These are phyloP conservation scores for Steatocranus sp. DNA, from an alignment of 2,797 vertebrate species.

Conservation along the genomic window DNA sequence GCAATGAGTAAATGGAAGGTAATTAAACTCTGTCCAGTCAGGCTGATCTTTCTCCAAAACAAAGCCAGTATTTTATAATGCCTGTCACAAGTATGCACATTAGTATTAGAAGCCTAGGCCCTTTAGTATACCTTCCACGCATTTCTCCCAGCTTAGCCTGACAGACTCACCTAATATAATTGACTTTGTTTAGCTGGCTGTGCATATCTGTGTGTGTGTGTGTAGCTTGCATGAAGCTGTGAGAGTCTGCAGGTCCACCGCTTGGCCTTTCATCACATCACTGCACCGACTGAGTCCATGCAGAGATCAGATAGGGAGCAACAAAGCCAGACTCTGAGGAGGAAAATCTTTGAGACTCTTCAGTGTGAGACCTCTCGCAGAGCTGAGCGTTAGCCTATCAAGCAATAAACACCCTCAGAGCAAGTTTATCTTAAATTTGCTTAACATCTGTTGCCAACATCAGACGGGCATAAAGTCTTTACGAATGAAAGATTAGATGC, in stretches of 20 bases:
- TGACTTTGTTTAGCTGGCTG: constrained; percentile 22
- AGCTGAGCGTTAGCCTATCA: background rate
- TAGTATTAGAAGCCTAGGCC: constrained; percentile 4
- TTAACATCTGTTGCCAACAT: background rate
- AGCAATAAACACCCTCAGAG: background rate
- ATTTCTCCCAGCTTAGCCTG: constrained; percentile 27
- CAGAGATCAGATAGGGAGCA: constrained; percentile 11
- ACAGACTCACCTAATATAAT: constrained; percentile 43
- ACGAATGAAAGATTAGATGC: background rate
- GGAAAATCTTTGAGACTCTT: background rate
- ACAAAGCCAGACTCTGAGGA: background rate
- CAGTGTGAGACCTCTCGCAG: background rate
- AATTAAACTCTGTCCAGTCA: constrained; percentile 31
- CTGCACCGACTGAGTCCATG: constrained; percentile 17
- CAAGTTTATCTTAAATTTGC: background rate
- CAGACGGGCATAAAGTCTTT: background rate
- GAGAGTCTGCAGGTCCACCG: background rate
- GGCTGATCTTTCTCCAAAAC: constrained; percentile 26
- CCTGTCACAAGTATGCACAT: constrained; percentile 2
- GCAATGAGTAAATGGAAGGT: constrained; percentile 60
- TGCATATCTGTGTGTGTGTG: background rate
- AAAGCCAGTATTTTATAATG: constrained; percentile 20
- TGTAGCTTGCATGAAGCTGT: background rate
- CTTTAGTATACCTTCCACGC: background rate
- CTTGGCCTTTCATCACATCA: constrained; percentile 40